A percentile compares a stretch with the other conserved stretches of the same genome.
Conservation (phyloP, 2,113 vertebrate species). For the Psephotus haematonotus region DNA sequence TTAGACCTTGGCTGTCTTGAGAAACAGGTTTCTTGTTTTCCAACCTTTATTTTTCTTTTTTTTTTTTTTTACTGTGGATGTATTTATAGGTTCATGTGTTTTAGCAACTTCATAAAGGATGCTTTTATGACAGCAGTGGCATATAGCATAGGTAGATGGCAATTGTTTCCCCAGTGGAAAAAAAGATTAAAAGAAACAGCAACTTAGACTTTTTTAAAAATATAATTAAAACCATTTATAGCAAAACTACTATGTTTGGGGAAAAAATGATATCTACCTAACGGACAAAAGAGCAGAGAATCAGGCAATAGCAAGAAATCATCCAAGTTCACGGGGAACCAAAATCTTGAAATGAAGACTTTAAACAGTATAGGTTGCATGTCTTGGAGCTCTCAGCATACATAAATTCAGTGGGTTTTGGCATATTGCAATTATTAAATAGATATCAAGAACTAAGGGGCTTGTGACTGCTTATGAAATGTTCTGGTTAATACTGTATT, state of each 20-base stretch:
- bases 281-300: background rate
- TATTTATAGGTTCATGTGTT: conserved; percentile 16
- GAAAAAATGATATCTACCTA: background rate
- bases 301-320: background rate
- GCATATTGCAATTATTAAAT: background rate
- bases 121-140: background rate
- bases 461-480: background rate
- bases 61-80: background rate
- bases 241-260: background rate
- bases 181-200: background rate
- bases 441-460: background rate
- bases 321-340: background rate
- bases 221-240: conserved; percentile 19
- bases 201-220: background rate
- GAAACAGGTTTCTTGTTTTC: conserved; percentile 35
- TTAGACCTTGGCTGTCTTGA: background rate
- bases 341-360: background rate
- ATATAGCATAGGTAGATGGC: background rate
- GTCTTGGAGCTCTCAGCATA: background rate
- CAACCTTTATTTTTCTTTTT: background rate
- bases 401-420: background rate
- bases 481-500: background rate
- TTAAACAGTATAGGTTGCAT: background rate
- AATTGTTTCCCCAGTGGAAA: background rate
- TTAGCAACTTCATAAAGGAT: background rate